Conservation (phyloP, 1,140 invertebrate species). For the Chelonus insularis region DNA sequence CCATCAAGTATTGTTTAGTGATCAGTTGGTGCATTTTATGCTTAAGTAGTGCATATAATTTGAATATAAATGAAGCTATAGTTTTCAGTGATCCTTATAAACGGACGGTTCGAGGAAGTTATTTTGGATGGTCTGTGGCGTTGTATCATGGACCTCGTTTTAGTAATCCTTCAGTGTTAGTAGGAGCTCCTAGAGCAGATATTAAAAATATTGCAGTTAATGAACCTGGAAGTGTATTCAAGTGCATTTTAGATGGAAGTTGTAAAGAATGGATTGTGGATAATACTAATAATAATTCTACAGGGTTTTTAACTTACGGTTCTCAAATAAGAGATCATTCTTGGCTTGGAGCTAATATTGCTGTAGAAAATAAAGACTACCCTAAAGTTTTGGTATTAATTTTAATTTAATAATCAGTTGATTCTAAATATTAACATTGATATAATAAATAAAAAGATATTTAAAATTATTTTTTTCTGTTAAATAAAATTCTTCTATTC, state of each 20-base stretch:
- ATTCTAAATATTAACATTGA: too few species aligned
- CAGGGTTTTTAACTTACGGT: neutral
- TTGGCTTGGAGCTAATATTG: slow-evolving; percentile 43
- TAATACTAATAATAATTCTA: slow-evolving; percentile 32
- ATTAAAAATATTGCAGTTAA: slow-evolving; percentile 21
- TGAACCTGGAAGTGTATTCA: slow-evolving; percentile 43
- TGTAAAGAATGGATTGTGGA: slow-evolving; percentile 25
- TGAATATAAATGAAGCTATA: slow-evolving; percentile 30
- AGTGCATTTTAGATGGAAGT: slow-evolving; percentile 31
- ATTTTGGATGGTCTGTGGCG: slow-evolving; percentile 43
- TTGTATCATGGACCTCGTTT: slow-evolving; percentile 29
- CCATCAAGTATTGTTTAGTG: neutral
- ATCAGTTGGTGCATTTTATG: too few species aligned
- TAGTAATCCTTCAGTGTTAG: slow-evolving; percentile 31
- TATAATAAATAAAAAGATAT: too few species aligned
- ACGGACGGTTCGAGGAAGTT: slow-evolving; percentile 31
- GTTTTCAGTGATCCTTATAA: slow-evolving; percentile 35
- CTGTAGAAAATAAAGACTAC: slow-evolving; percentile 33
- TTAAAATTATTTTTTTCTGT: too few species aligned
- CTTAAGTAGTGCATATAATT: slow-evolving; percentile 34
- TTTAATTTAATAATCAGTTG: too few species aligned
- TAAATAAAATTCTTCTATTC: neutral
- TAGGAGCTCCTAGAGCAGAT: slow-evolving; percentile 45
- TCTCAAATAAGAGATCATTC: slow-evolving; percentile 34
- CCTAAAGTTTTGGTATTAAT: slow-evolving; percentile 42